Evolutionary conservation across 2,888 invertebrate species (phyloP).

Genomic region (Philereme transversata): DNA sequence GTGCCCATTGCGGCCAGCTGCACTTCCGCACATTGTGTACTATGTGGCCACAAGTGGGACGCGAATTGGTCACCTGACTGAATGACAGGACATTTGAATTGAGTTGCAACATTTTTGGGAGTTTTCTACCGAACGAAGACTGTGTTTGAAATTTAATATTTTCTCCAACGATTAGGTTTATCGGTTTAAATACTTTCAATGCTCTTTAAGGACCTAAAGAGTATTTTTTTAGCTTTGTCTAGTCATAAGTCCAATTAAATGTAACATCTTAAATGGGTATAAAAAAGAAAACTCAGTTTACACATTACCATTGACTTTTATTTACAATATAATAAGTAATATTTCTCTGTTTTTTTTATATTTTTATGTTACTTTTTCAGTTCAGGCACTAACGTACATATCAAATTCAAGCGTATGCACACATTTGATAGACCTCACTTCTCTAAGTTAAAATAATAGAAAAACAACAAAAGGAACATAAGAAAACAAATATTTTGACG

Average conservation of each 20-base stretch:
- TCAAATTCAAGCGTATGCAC: slow-evolving; percentile 59
- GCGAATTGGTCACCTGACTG: slow-evolving; percentile 34
- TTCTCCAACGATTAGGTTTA: too few relatives aligned
- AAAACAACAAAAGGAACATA: slow-evolving; percentile 40
- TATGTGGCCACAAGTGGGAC: slow-evolving; percentile 63
- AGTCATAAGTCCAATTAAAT: too few relatives aligned
- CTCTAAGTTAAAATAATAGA: slow-evolving; percentile 38
- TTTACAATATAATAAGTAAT: slow-evolving; percentile 84
- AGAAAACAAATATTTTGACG: slow-evolving; percentile 57
- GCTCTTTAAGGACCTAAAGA: too few relatives aligned
- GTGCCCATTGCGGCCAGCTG: slow-evolving; percentile 42
- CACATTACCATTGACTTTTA: slow-evolving; percentile 67
- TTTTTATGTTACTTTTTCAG: slow-evolving; percentile 58
- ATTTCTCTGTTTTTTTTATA: slow-evolving; percentile 71
- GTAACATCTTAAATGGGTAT: too few relatives aligned
- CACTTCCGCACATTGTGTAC: slow-evolving; percentile 70
- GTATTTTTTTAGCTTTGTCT: too few relatives aligned
- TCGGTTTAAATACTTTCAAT: too few relatives aligned
- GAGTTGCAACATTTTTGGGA: slow-evolving; percentile 25
- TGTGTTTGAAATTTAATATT: too few relatives aligned
- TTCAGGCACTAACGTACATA: slow-evolving; percentile 73
- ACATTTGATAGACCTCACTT: slow-evolving; percentile 68
- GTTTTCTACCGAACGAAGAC: too few relatives aligned
- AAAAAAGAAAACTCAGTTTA: slow-evolving; percentile 40
- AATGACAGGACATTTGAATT: slow-evolving; percentile 47